A percentile compares a stretch with the other conserved stretches of the same genome.
Evolutionary conservation across 2,888 invertebrate genomes (phyloP).

Genomic region (Rhagophthalmus giganteus): DNA sequence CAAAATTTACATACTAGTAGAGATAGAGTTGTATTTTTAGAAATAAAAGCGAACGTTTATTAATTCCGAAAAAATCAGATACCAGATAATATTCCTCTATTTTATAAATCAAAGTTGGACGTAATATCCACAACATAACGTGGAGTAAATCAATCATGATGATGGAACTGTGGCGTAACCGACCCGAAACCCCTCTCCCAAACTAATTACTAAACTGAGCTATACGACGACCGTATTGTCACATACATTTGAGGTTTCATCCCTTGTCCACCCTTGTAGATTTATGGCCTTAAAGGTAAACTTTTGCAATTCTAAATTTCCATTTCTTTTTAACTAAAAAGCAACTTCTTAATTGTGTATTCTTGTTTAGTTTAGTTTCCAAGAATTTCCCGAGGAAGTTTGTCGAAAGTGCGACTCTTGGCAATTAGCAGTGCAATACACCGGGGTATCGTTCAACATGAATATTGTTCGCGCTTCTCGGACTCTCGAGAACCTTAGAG

Average conservation of each 20-base stretch:
- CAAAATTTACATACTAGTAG: too few species aligned
- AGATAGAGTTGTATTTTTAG: too few species aligned
- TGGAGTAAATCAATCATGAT: conserved; percentile 41
- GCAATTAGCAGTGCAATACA: conserved; percentile 48
- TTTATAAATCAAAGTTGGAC: conserved; percentile 37
- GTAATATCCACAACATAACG: conserved; percentile 38
- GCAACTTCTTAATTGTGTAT: conserved; percentile 36
- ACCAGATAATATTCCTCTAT: conserved; percentile 31
- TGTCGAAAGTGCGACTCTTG: conserved; percentile 39
- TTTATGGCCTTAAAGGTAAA: conserved; percentile 7
- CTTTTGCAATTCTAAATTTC: neutral
- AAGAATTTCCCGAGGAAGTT: conserved; percentile 28
- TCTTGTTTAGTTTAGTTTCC: conserved; percentile 32
- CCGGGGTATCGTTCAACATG: conserved; percentile 44
- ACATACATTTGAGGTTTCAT: conserved; percentile 34
- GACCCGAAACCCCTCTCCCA: conserved; percentile 36
- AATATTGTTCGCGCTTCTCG: conserved; percentile 41
- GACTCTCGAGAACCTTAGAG: conserved; percentile 42
- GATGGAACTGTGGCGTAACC: conserved; percentile 41
- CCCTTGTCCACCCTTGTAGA: conserved; percentile 22
- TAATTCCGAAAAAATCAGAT: too few species aligned
- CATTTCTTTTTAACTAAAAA: conserved; percentile 2
- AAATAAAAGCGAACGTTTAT: too few species aligned
- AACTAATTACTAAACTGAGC: conserved; percentile 41
- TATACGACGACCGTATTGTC: conserved; percentile 26